Percentiles rank a stretch among this genome's conserved stretches.
Evolutionary conservation across 2,113 vertebrate species (phyloP).

Genomic region (Proterorhinus semilunaris): DNA sequence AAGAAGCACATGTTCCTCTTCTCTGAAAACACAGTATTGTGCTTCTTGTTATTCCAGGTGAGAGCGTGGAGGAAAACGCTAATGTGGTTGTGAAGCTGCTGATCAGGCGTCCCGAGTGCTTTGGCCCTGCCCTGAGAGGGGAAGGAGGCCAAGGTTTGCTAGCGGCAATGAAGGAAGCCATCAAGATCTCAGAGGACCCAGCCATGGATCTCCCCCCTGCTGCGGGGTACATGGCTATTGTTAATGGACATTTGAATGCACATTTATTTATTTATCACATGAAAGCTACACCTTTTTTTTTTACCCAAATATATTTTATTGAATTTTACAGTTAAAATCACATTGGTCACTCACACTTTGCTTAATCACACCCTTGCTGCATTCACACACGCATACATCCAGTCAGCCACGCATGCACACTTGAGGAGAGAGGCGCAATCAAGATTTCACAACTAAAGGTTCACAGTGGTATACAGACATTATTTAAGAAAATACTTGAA

Average conservation of each 20-base stretch:
- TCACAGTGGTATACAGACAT: no score
- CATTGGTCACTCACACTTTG: no score
- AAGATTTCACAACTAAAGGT: no score
- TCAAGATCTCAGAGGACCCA: slow-evolving; percentile 92
- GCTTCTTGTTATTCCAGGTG: slow-evolving; percentile 73
- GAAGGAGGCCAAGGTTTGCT: slow-evolving; percentile 93
- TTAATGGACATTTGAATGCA: background rate
- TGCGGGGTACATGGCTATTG: slow-evolving; percentile 51
- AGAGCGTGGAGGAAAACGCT: slow-evolving; percentile 97
- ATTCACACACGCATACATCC: no score
- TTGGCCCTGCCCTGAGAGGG: slow-evolving; percentile 92
- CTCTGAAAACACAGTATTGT: background rate
- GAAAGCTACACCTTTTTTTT: no score
- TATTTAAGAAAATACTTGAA: no score
- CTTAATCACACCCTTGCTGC: no score
- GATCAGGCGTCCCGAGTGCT: slow-evolving; percentile 94
- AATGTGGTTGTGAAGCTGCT: slow-evolving; percentile 97
- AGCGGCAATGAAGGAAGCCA: slow-evolving; percentile 91
- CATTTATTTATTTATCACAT: slow-evolving; percentile 11
- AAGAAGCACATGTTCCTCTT: background rate
- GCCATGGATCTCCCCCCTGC: slow-evolving; percentile 83
- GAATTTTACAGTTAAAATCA: no score
- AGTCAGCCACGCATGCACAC: no score
- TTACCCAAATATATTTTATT: no score
- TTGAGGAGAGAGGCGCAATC: no score